Evolutionary conservation across 2,113 vertebrate genomes (phyloP), one percentile per base, ranked within the genome.

Genomic region (Petrocephalus microphthalmus): DNA sequence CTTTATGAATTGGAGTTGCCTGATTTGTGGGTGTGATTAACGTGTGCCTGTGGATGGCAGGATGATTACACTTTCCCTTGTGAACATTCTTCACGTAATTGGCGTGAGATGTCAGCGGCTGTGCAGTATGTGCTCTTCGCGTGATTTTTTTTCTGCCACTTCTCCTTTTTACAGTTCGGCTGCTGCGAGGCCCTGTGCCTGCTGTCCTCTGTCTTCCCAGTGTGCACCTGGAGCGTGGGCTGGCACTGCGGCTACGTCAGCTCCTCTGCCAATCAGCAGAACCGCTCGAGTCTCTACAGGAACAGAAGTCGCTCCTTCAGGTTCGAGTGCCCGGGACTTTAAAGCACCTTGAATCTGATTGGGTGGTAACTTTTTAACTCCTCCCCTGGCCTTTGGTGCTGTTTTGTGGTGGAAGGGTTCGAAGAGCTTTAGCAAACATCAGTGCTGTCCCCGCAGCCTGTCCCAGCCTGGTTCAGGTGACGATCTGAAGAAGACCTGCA

Each of bases 111-210:
- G 17, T 54, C 53, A 54, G 53, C 33, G 22, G 60, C 25, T 85
- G 49, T 20, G 29, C 67, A 71, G 52, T 60, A 17, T 47, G 15
- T 56, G 15, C 87, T 0, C 19, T 5, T 52, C 82, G 33, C 29
- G 22, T 19, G 20, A 57, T 67, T 11, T n/a, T 67, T 11, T n/a
- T 19, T 85, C 4, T 85, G 22, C 0, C 49, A 53, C 82, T 87
- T 84, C 53, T 90, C 17, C 89, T 5, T 91, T 87, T 91, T 92
- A 13, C 86, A 99, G 98, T 99, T 99, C 93, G 98, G 98, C 85
- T 99, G 98, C 94, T 99, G 97, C 91, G 98, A 99, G 94, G 98
- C 97, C 19, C 90, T 99, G 88, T 98, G 96, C 90, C 96, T 98
- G 85, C 94, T 99, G 19, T 97, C 98, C 13, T 91, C 93, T 13